phyloP scores from a whole-genome alignment of 2,797 vertebrate species.

The Dendrocincla fuliginosa region DNA sequence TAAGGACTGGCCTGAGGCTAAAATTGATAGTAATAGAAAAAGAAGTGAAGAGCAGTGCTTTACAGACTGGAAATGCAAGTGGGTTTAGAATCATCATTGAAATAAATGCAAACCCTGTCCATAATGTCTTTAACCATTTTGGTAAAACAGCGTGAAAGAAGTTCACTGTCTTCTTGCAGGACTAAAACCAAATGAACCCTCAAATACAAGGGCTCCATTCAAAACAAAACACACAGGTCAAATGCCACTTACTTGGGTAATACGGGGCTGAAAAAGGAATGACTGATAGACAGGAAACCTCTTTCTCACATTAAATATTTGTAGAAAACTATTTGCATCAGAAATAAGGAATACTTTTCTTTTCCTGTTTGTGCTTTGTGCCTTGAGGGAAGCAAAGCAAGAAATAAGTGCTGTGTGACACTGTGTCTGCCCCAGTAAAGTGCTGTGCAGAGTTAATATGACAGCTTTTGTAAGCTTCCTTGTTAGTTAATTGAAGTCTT shows the following conservation, averaged over 20 bases:
- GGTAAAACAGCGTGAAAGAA: neutral
- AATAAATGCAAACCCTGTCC: neutral
- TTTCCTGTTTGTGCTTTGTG: neutral
- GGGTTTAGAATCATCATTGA: neutral
- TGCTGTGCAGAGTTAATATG: slow-evolving; percentile 30
- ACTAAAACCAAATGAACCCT: neutral
- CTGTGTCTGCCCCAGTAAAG: slow-evolving; percentile 3
- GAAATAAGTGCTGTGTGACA: slow-evolving; percentile 9
- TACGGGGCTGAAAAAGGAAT: neutral
- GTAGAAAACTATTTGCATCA: neutral
- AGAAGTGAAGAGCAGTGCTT: neutral
- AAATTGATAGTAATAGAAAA: neutral
- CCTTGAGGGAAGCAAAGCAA: slow-evolving; percentile 16
- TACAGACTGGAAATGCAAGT: neutral
- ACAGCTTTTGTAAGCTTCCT: slow-evolving; percentile 47
- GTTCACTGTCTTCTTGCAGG: neutral
- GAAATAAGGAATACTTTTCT: neutral
- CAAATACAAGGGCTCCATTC: neutral
- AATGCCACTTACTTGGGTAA: neutral
- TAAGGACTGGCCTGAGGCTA: neutral
- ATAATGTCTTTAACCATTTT: neutral
- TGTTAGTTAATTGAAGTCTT: slow-evolving; percentile 62
- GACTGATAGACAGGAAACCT: neutral
- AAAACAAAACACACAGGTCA: neutral
- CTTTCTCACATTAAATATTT: neutral